Conservation (phyloP, 2,797 vertebrate species). For the Cheirogaleus major region DNA sequence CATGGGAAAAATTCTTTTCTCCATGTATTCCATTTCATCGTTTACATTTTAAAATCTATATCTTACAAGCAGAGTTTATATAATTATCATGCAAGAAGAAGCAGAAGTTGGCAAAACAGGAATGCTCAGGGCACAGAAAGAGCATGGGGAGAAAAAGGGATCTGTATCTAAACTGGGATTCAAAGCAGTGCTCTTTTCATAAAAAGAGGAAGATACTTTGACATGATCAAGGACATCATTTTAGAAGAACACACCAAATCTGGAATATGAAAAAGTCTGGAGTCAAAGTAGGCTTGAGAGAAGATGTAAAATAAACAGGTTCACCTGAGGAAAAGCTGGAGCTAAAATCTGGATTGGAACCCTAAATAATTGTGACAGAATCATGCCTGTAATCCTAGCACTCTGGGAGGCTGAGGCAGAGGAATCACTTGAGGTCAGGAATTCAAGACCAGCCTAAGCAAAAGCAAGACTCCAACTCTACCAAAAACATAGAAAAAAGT, state of each 20-base stretch:
- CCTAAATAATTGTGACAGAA: neutral
- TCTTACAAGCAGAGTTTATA: neutral
- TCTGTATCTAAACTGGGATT: neutral
- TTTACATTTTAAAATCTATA: conserved; percentile 10
- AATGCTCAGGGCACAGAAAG: neutral
- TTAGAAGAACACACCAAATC: neutral
- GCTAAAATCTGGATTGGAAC: neutral
- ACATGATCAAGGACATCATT: neutral
- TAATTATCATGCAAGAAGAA: neutral
- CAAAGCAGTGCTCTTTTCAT: neutral
- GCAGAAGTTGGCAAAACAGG: neutral
- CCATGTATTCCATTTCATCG: neutral
- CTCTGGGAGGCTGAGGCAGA: no score
- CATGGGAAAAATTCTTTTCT: neutral
- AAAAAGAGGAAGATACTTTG: neutral
- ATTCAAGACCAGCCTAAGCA: no score
- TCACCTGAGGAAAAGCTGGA: neutral
- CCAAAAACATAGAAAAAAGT: no score
- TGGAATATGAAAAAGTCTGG: neutral
- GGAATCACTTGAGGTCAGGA: no score
- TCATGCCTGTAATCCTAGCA: no score
- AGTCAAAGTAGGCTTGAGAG: neutral
- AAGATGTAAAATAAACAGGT: neutral
- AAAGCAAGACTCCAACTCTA: no score
- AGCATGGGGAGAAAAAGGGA: neutral